phyloP scores from a whole-genome alignment of 2,113 vertebrate genomes.

The Plecotus auritus region DNA sequence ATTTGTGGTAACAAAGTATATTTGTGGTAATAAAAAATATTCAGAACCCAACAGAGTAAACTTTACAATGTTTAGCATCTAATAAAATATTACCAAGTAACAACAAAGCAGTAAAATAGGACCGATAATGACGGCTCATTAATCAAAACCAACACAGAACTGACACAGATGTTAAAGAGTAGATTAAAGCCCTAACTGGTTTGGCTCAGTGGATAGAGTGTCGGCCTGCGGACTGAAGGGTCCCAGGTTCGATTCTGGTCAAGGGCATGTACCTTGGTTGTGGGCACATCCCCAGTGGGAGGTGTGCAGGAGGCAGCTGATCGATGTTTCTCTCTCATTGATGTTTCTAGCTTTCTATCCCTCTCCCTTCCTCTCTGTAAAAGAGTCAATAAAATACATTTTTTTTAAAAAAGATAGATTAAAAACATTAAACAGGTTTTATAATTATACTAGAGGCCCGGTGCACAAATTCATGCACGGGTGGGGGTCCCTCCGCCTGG shows the following conservation, averaged over 20 bases:
- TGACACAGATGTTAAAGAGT: neutral
- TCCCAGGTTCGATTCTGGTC: no score
- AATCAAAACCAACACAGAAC: neutral
- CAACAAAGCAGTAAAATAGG: neutral
- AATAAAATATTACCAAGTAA: neutral
- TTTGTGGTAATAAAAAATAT: neutral
- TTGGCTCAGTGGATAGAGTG: no score
- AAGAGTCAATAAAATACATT: no score
- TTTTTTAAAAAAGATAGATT: neutral
- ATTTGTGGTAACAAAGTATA: neutral
- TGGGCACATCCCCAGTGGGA: no score
- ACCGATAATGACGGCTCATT: neutral
- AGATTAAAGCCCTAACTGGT: neutral
- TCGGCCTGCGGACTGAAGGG: no score
- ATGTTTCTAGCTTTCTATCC: no score
- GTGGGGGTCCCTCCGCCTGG: no score
- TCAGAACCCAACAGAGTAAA: neutral
- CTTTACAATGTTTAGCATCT: neutral
- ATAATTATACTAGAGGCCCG: neutral
- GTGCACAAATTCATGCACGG: no score
- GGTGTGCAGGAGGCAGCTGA: no score
- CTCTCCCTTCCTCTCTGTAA: no score
- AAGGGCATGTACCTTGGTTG: no score
- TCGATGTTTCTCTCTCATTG: no score
- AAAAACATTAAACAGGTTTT: neutral